Evolutionary conservation across 2,888 invertebrate species (phyloP), one percentile per base, ranked within the genome.

Genomic region (Tachystola acroxantha): DNA sequence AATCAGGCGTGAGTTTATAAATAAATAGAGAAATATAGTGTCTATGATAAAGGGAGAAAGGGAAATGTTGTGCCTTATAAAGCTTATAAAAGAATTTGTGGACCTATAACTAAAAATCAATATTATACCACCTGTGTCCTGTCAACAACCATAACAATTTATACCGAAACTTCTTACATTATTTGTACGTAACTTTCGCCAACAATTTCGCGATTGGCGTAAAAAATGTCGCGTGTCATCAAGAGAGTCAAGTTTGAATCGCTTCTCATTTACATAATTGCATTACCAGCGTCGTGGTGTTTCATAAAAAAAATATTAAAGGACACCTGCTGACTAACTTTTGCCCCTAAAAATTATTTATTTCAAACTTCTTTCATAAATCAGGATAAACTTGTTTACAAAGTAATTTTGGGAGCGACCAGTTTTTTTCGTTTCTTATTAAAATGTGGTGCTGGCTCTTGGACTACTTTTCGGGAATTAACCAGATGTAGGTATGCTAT

Each of bases 291-390:
- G 40, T 49, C 53, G 50, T 50, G 45, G 58, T 54, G 68, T 73
- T 70, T 68, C 69, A 68, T 73, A 72, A 78, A 79, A n/a, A 74
- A 71, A 66, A 75, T 77, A 74, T 78, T 74, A 78, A 69, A 64
- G 68, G 84, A 85, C 85, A 84, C 84, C 84, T 85, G 84, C 59
- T 54, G 53, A 58, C 57, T 70, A 81, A 82, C 75, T 82, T 85
- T 75, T 73, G 75, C 76, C 71, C 72, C 68, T 73, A 79, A 85
- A 82, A 82, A 78, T 69, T 79, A 79, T 81, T 78, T 80, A 77
- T 76, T 64, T 72, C 65, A 58, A 84, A 85, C 70, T 84, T 85
- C 69, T 64, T 75, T 75, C 85, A 84, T 86, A 86, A 85, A 85
- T 85, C 84, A 82, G 58, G 64, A 62, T 70, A 72, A 81, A 85